Conservation (phyloP, 2,888 invertebrate genomes). For the Oscheius sp. region DNA sequence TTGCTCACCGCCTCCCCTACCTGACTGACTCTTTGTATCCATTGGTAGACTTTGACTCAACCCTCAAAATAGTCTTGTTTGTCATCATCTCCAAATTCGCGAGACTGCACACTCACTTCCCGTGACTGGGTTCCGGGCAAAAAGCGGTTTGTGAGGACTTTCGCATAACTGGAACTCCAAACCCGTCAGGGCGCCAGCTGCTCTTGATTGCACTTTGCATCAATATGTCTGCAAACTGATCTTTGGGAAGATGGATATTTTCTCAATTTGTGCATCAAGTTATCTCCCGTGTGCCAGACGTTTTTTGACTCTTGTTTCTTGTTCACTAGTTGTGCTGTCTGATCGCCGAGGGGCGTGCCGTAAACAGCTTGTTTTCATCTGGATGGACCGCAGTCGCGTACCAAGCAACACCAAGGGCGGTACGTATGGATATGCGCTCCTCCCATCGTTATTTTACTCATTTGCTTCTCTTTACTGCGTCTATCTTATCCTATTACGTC, state of each 20-base stretch:
- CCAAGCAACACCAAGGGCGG: slow-evolving; percentile 31
- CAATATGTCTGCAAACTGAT: slow-evolving; percentile 3
- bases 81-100: background rate
- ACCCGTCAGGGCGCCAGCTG: slow-evolving; percentile 4
- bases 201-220: background rate
- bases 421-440: slow-evolving; percentile 30
- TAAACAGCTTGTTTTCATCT: slow-evolving; percentile 29
- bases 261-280: no score
- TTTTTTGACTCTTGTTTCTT: slow-evolving; percentile 10
- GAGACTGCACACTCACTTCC: background rate
- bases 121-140: background rate
- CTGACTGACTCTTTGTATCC: no score
- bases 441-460: slow-evolving; percentile 11
- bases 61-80: background rate
- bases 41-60: no score
- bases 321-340: slow-evolving; percentile 4
- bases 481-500: background rate
- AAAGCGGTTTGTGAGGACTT: background rate
- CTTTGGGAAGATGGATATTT: background rate
- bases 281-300: no score
- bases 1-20: no score
- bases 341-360: slow-evolving; percentile 26
- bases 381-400: slow-evolving; percentile 12
- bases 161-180: background rate
- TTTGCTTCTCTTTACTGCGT: background rate